Base-by-base conservation (phyloP, 2,113 vertebrate species). In the Phylloscopus whistleri region DNA sequence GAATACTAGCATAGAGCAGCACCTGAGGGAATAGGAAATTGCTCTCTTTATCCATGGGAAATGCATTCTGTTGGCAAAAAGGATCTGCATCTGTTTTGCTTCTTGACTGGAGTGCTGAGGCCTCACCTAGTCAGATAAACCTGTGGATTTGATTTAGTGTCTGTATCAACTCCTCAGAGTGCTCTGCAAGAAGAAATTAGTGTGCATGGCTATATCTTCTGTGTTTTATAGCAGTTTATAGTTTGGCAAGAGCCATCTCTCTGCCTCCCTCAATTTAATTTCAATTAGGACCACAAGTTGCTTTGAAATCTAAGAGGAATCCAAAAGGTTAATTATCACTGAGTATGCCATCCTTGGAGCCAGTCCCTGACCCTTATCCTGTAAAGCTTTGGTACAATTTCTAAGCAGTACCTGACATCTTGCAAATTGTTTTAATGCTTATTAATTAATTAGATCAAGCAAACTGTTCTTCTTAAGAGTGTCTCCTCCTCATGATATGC, bases 21-120 rank as follows among this genome's bases (percentile, higher is more conserved):
- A 96, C 96, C 89, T 83, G 83, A 92, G 90, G 94, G 96, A 94
- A 93, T 67, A 97, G 91, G 94, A 96, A 93, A 94, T 97, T 97
- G 49, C 84, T 97, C 84, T 84, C 89, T 96, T 97, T 96, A 96
- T 96, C 92, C 90, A 93, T 26, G 53, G 67, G 82, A 95, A 96
- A 96, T 91, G 68, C 89, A 95, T 70, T 81, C 66, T 93, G 78
- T 86, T 96, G 89, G 90, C 89, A 96, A 95, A 94, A 94, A 86
- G 91, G 55, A 69, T 93, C 58, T 90, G 74, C 81, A 92, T 90
- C 93, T 95, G 48, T 79, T 66, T 95, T 92, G 79, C 60, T 91
- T 95, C 93, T 95, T 97, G 88, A 90, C 85, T 85, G 64, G 56
- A 83, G 63, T 69, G 46, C 94, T 76, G 62, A 91, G 84, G 79